Evolutionary conservation across 2,888 invertebrate genomes (phyloP).

Genomic region (Drosophila nr. medialis): DNA sequence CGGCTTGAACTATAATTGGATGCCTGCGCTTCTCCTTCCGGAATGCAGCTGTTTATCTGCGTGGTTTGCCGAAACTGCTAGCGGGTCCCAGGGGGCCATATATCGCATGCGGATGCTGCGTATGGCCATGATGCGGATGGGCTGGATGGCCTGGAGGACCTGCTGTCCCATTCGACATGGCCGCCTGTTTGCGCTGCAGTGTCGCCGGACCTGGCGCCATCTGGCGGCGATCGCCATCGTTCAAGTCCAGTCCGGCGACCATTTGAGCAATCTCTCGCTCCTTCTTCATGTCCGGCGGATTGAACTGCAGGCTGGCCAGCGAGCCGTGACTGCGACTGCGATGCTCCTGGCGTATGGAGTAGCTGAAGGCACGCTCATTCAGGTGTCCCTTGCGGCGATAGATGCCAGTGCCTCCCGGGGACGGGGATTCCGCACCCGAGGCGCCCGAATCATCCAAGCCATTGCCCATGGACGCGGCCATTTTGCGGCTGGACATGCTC

Average conservation of each 20-base stretch:
- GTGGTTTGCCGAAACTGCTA: slow-evolving; percentile 83
- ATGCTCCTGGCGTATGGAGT: slow-evolving; percentile 97
- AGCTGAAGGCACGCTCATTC: slow-evolving; percentile 96
- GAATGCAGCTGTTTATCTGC: slow-evolving; percentile 80
- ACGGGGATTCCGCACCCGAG: slow-evolving; percentile 86
- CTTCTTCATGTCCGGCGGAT: slow-evolving; percentile 93
- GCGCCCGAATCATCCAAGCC: slow-evolving; percentile 85
- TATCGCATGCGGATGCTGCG: slow-evolving; percentile 75
- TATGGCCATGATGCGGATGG: slow-evolving; percentile 46
- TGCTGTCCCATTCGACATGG: slow-evolving; percentile 73
- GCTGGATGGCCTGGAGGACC: slow-evolving; percentile 22
- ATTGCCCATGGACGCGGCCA: slow-evolving; percentile 89
- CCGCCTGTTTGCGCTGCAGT: slow-evolving; percentile 80
- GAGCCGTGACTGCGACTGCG: slow-evolving; percentile 96
- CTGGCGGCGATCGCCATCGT: slow-evolving; percentile 87
- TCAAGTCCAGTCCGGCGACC: slow-evolving; percentile 94
- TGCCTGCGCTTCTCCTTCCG: neutral
- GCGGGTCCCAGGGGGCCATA: slow-evolving; percentile 77
- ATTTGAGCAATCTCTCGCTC: slow-evolving; percentile 96
- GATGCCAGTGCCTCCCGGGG: slow-evolving; percentile 91
- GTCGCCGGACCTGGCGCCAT: slow-evolving; percentile 85
- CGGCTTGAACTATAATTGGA: slow-evolving; percentile 2
- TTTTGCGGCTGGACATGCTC: slow-evolving; percentile 86
- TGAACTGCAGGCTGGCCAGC: slow-evolving; percentile 95
- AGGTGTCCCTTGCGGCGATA: slow-evolving; percentile 96